Base-by-base conservation (phyloP, 2,113 vertebrate species). In the Aegithalos caudatus region DNA sequence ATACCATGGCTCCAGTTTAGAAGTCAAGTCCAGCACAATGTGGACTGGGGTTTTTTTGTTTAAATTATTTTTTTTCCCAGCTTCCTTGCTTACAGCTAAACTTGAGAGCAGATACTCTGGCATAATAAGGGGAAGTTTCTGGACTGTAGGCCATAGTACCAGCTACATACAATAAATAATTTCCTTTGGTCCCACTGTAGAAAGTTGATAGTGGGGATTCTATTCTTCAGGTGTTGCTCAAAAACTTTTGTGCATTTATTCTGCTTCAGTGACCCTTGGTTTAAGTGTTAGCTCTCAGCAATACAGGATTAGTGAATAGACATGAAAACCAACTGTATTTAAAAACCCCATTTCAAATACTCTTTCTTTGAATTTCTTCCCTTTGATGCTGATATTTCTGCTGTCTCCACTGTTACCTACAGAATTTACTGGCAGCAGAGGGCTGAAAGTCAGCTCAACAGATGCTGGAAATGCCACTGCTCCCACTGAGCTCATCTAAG, bases 381-480 rank as follows among this genome's bases (percentile, higher is more conserved):
- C 53, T 85, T 81, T 78, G 37, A 70, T 48, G 15, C 11, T 47
- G 61, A 7, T 76, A 64, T 67, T 78, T 87, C 90, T 82, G 42
- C 44, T 67, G 22, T 65, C 40, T 67, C 37, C 28, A 23, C 17
- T 56, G 12, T 56, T 81, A 87, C 61, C 40, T 67, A 35, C 40
- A 67, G 61, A 67, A 78, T 51, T 47, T 53, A 38, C 42, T 27
- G 35, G 65, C 58, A 91, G 72, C 6, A 3, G 50, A 66, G 67
- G 64, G 29, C 33, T 88, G 50, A 47, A 77, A 81, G 44, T 61
- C 80, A 95, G 62, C 64, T 81, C 42, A 85, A 42, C 73, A 95
- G 76, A 86, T 61, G 79, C 64, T 65, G 67, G 37, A 81, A 90
- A 86, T 83, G 83, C 54, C 83, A 88, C 50, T 1, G 2, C 37